Conservation (phyloP, 2,797 vertebrate genomes). For the Linurgus olivaceus region DNA sequence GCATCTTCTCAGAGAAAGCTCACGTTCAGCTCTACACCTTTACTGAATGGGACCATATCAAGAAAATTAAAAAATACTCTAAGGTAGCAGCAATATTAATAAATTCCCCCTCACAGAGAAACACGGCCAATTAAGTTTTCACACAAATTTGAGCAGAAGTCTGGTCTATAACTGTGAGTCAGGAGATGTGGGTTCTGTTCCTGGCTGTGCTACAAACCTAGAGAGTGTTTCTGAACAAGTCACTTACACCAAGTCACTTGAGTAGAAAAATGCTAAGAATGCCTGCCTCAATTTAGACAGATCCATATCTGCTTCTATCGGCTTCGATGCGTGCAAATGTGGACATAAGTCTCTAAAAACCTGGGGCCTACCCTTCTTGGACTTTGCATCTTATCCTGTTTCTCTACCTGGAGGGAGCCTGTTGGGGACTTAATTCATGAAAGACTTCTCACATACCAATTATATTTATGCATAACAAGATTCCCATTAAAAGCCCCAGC, state of each 20-base stretch:
- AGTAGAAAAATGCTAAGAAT: slow-evolving; percentile 46
- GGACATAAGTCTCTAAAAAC: neutral
- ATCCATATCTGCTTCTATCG: slow-evolving; percentile 1
- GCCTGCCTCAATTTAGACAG: neutral
- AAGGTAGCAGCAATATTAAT: slow-evolving; percentile 21
- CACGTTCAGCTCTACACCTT: slow-evolving; percentile 54
- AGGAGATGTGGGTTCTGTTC: slow-evolving; percentile 41
- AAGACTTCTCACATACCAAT: neutral
- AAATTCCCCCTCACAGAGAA: neutral
- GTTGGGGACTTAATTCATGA: neutral
- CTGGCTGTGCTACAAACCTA: slow-evolving; percentile 55
- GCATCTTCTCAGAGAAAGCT: slow-evolving; percentile 28
- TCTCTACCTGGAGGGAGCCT: neutral
- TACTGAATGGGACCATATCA: slow-evolving; percentile 3
- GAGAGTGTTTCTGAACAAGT: slow-evolving; percentile 48
- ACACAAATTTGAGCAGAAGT: slow-evolving; percentile 6
- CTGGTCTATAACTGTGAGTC: slow-evolving; percentile 24
- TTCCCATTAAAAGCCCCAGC: neutral
- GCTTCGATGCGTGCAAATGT: neutral
- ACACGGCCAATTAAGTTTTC: slow-evolving; percentile 41
- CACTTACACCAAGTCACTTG: slow-evolving; percentile 48
- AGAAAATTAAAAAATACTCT: neutral
- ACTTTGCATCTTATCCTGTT: neutral
- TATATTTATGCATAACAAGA: neutral
- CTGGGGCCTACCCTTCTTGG: neutral